Conservation (phyloP, 2,113 vertebrate genomes). For the Rhinichthys klamathensis region DNA sequence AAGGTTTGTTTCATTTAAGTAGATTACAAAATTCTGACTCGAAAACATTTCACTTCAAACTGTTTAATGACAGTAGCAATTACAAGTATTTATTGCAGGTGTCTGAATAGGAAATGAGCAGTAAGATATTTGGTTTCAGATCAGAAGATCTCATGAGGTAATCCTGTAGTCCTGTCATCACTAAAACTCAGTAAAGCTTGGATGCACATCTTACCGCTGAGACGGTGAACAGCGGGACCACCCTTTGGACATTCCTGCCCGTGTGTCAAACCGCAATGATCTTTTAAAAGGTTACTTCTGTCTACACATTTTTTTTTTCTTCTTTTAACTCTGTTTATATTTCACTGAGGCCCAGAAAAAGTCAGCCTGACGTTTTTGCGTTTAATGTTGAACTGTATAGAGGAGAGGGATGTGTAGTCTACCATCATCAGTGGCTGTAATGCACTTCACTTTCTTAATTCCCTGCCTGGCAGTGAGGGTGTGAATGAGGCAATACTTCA, state of each 20-base stretch:
- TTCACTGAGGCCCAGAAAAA: conserved; percentile 49
- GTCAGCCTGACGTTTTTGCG: conserved; percentile 9
- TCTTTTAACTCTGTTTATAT: conserved; percentile 55
- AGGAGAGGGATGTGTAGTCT: conserved; percentile 4
- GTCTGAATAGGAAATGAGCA: conserved; percentile 64
- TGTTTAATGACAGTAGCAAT: conserved; percentile 60
- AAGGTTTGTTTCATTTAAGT: neutral
- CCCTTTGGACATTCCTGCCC: conserved; percentile 45
- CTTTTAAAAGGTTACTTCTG: conserved; percentile 55
- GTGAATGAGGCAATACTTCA: conserved; percentile 49
- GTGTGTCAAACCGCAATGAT: conserved; percentile 57
- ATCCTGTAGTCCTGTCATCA: conserved; percentile 35
- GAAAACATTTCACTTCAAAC: conserved; percentile 55
- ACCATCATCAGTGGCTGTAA: neutral
- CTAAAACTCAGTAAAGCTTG: conserved; percentile 54
- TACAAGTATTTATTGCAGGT: conserved; percentile 71
- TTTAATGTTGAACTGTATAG: conserved; percentile 5
- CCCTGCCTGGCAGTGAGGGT: conserved; percentile 44
- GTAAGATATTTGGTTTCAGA: conserved; percentile 67
- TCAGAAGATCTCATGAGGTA: conserved; percentile 58
- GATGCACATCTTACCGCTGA: conserved; percentile 41
- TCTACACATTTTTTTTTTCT: conserved; percentile 29
- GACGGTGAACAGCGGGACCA: conserved; percentile 37
- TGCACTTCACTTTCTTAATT: conserved; percentile 38
- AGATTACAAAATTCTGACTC: neutral